Conservation (phyloP, 2,797 vertebrate species). For the Synaphobranchus kaupii region DNA sequence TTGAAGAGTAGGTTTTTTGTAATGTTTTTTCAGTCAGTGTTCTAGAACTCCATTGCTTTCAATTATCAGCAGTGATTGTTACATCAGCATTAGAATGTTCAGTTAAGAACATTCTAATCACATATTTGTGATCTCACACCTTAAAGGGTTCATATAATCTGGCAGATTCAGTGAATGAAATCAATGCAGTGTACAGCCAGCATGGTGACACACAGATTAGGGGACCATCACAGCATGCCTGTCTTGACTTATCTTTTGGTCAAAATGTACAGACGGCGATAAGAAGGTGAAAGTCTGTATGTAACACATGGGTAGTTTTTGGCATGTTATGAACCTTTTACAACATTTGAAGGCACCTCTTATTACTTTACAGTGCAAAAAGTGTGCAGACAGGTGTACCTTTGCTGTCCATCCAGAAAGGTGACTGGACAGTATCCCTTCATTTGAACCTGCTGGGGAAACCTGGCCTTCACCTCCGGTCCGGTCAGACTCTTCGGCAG, state of each 20-base stretch:
- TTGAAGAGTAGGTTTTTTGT: too few species aligned
- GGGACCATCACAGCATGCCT: not conserved
- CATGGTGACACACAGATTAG: not conserved
- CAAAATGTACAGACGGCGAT: not conserved
- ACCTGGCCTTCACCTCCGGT: slow-evolving; percentile 78
- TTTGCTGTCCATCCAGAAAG: slow-evolving; percentile 86
- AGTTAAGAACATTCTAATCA: too few species aligned
- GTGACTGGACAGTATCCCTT: slow-evolving; percentile 92
- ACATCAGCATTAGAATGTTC: too few species aligned
- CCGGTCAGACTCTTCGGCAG: slow-evolving; percentile 79
- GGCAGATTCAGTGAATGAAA: not conserved
- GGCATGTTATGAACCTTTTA: not conserved
- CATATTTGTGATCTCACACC: too few species aligned
- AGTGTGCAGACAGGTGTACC: slow-evolving; percentile 65
- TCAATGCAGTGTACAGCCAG: slow-evolving; percentile 8
- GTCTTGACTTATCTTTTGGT: not conserved
- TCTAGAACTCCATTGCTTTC: too few species aligned
- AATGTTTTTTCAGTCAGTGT: too few species aligned
- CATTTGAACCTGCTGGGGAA: slow-evolving; percentile 84
- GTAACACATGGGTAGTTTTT: not conserved
- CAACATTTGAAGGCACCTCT: not conserved
- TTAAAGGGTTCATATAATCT: too few species aligned
- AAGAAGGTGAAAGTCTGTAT: not conserved
- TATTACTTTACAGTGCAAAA: not conserved
- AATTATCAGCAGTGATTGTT: too few species aligned